These are phyloP conservation scores for Chaetodon trifascialis DNA, from an alignment of 2,113 vertebrate species.

Conservation along the genomic window DNA sequence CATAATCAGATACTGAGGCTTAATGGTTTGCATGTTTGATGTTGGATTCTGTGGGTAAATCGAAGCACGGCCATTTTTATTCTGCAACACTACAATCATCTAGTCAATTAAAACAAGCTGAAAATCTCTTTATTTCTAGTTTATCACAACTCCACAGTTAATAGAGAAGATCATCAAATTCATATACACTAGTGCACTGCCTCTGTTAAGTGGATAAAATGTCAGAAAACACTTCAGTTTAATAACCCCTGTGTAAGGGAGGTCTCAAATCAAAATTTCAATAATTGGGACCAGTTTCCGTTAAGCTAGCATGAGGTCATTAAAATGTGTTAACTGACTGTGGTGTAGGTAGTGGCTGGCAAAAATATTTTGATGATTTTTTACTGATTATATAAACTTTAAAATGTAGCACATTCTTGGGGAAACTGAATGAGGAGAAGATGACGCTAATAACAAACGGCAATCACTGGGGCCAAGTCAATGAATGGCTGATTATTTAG, in stretches of 20 bases:
- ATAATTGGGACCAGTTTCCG: conserved; percentile 64
- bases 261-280: conserved; percentile 62
- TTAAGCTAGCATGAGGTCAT: conserved; percentile 65
- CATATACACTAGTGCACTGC: conserved; percentile 37
- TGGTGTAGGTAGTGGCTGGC: conserved; percentile 21
- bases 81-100: conserved; percentile 3
- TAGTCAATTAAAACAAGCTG: conserved; percentile 20
- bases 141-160: conserved; percentile 39
- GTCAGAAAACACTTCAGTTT: conserved; percentile 70
- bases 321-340: conserved; percentile 48
- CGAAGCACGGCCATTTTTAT: not conserved
- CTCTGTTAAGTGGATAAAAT: conserved; percentile 56
- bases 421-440: conserved; percentile 36
- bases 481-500: conserved; percentile 31
- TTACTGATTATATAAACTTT: conserved; percentile 25
- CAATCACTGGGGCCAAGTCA: conserved; percentile 38
- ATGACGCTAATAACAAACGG: conserved; percentile 42
- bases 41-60: conserved; percentile 27
- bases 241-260: conserved; percentile 66
- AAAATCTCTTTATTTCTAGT: conserved; percentile 27
- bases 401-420: conserved; percentile 11
- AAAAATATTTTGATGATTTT: conserved; percentile 33
- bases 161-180: conserved; percentile 53
- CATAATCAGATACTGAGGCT: conserved; percentile 18
- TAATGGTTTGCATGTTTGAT: conserved; percentile 45